Conservation (phyloP, 2,113 vertebrate species). For the Choloepus hoffmanni region DNA sequence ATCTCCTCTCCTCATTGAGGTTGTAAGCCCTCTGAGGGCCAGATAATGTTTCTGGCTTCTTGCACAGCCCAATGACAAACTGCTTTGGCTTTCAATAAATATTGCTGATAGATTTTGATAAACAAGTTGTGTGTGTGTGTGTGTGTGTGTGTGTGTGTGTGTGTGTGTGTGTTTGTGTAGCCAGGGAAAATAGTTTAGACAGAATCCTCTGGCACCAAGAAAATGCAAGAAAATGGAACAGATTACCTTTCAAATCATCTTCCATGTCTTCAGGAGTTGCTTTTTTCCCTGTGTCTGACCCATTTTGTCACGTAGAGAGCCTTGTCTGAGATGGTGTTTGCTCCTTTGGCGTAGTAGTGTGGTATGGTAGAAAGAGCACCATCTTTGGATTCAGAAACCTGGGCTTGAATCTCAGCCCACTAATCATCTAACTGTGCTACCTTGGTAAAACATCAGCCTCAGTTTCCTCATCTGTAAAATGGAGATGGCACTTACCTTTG, state of each 20-base stretch:
- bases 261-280: background rate
- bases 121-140: too few relatives aligned
- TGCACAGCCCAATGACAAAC: background rate
- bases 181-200: background rate
- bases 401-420: background rate
- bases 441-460: background rate
- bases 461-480: constrained; percentile 2
- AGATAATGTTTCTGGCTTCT: background rate
- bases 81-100: background rate
- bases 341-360: background rate
- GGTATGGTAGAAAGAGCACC: background rate
- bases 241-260: background rate
- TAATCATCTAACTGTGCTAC: background rate
- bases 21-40: background rate
- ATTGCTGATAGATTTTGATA: background rate
- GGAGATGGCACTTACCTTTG: background rate
- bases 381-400: background rate
- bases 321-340: rapidly evolving
- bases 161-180: too few relatives aligned
- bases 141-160: too few relatives aligned
- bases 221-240: background rate
- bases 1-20: background rate
- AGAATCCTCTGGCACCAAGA: constrained; percentile 11
- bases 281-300: background rate
- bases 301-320: rapidly evolving